A percentile compares a stretch with the other conserved stretches of the same genome.
Conservation (phyloP, 2,888 invertebrate genomes). For the Caenorhabditis becei region DNA sequence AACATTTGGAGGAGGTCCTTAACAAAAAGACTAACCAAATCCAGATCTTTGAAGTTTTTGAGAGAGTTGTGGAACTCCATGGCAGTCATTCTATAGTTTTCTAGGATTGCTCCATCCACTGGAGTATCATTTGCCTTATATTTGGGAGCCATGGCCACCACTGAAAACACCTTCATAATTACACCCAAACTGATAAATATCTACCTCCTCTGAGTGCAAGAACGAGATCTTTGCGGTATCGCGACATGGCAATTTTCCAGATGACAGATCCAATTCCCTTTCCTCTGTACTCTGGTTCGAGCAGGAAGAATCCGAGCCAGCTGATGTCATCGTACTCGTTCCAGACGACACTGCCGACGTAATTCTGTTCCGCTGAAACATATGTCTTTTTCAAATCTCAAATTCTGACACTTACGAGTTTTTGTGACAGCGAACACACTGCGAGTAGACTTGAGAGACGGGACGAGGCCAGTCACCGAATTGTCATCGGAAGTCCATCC, state of each 20-base stretch:
- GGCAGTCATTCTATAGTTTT: constrained; percentile 20
- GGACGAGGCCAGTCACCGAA: constrained; percentile 56
- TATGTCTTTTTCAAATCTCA: background rate
- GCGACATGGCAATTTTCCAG: constrained; percentile 53
- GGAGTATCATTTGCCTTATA: constrained; percentile 53
- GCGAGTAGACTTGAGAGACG: constrained; percentile 45
- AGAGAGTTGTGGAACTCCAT: constrained; percentile 13
- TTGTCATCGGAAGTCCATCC: constrained; percentile 65
- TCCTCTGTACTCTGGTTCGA: constrained; percentile 45
- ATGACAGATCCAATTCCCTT: constrained; percentile 62
- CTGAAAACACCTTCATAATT: constrained; percentile 34
- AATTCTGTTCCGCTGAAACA: constrained; percentile 51
- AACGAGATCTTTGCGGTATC: constrained; percentile 37
- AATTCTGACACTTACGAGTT: constrained; percentile 42
- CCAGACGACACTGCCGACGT: constrained; percentile 62
- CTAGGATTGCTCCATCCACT: constrained; percentile 32
- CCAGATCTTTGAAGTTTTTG: constrained; percentile 11
- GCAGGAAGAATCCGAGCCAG: constrained; percentile 63
- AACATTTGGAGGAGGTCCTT: background rate
- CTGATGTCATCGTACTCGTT: constrained; percentile 64
- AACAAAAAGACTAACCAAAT: constrained; percentile 8
- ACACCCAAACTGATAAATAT: too few species aligned
- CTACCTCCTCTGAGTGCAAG: constrained; percentile 62
- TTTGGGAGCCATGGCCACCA: constrained; percentile 44
- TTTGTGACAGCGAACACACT: constrained; percentile 60